Conservation (phyloP, 2,888 invertebrate species). For the Dolichopus griseipennis region DNA sequence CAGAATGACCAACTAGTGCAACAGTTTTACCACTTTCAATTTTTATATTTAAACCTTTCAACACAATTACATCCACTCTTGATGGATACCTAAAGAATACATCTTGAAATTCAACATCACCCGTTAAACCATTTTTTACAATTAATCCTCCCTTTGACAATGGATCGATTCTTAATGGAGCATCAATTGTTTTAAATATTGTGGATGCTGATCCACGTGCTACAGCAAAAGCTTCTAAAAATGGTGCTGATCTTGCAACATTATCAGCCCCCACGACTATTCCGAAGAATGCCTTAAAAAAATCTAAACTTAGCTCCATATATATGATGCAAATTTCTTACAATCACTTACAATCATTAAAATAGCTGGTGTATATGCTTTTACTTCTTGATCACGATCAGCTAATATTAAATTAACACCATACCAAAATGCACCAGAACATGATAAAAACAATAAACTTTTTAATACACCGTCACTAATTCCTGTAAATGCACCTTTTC, state of each 20-base stretch:
- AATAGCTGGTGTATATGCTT: slow-evolving; percentile 58
- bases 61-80: slow-evolving; percentile 57
- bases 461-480: slow-evolving; percentile 62
- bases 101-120: slow-evolving; percentile 57
- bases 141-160: slow-evolving; percentile 57
- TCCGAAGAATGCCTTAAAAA: slow-evolving; percentile 51
- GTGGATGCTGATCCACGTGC: slow-evolving; percentile 64
- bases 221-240: slow-evolving; percentile 60
- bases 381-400: slow-evolving; percentile 47
- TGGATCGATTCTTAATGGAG: slow-evolving; percentile 62
- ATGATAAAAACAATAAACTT: slow-evolving; percentile 61
- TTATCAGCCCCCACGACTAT: slow-evolving; percentile 67
- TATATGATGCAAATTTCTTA: no score
- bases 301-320: not conserved
- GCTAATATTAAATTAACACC: slow-evolving; percentile 61
- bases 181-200: slow-evolving; percentile 66
- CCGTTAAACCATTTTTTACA: slow-evolving; percentile 44
- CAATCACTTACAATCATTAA: slow-evolving; percentile 57
- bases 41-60: slow-evolving; percentile 55
- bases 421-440: slow-evolving; percentile 69
- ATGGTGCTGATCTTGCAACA: slow-evolving; percentile 61
- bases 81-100: slow-evolving; percentile 68
- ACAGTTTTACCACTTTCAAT: slow-evolving; percentile 57
- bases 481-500: slow-evolving; percentile 56
- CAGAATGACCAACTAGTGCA: slow-evolving; percentile 62